phyloP scores from a whole-genome alignment of 2,113 vertebrate species.

The Thalassoma bifasciatum region DNA sequence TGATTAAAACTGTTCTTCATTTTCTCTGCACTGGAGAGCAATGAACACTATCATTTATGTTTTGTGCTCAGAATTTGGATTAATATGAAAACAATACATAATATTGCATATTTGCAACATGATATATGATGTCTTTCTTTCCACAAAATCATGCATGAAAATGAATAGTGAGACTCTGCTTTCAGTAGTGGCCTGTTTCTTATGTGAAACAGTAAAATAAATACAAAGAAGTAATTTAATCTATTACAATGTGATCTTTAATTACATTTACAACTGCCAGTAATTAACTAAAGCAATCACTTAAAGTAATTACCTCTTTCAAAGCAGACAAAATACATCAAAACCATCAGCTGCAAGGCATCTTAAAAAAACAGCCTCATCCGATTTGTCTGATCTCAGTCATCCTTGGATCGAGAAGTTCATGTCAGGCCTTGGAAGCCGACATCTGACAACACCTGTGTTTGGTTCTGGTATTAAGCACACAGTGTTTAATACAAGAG shows the following conservation, averaged over 20 bases:
- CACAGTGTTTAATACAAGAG: conserved; percentile 21
- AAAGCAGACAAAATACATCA: conserved; percentile 20
- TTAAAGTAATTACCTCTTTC: conserved; percentile 29
- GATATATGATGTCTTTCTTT: conserved; percentile 1
- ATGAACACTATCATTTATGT: conserved; percentile 15
- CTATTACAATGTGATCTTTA: conserved; percentile 26
- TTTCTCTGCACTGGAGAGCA: conserved; percentile 6
- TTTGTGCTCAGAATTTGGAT: conserved; percentile 3
- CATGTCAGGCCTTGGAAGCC: conserved; percentile 40
- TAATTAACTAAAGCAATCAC: conserved; percentile 46
- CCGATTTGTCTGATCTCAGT: conserved; percentile 68
- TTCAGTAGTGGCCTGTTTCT: not conserved
- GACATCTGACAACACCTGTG: conserved; percentile 5
- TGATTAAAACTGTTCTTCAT: conserved; percentile 19
- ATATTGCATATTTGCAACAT: not conserved
- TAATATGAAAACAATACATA: not conserved
- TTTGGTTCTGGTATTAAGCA: not conserved
- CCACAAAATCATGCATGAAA: conserved; percentile 11
- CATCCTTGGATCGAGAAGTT: conserved; percentile 46
- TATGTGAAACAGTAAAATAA: conserved; percentile 19
- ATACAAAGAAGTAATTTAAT: conserved; percentile 25
- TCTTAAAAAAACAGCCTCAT: conserved; percentile 48
- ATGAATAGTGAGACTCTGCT: conserved; percentile 1
- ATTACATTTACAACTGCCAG: conserved; percentile 22
- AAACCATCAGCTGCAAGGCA: conserved; percentile 17